Conservation (phyloP, 2,888 invertebrate genomes). For the Tetramorium bicarinatum region DNA sequence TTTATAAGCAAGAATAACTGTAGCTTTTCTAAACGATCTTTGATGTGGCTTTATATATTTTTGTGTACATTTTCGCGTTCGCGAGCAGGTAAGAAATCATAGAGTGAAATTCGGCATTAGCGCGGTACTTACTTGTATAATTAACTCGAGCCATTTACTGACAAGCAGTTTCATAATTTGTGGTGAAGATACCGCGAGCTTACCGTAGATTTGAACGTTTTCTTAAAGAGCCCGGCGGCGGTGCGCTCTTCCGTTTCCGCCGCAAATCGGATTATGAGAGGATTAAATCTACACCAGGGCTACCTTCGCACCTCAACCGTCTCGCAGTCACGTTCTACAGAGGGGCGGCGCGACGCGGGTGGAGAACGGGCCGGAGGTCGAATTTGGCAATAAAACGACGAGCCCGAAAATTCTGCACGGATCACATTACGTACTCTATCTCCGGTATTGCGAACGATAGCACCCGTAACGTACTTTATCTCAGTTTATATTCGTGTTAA, state of each 20-base stretch:
- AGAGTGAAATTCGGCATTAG: slow-evolving; percentile 18
- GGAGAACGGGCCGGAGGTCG: slow-evolving; percentile 36
- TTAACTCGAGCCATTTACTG: slow-evolving; percentile 57
- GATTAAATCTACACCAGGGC: slow-evolving; percentile 65
- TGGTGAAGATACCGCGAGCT: slow-evolving; percentile 44
- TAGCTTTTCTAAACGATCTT: neutral
- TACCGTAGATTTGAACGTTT: slow-evolving; percentile 60
- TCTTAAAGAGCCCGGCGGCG: slow-evolving; percentile 47
- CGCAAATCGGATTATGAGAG: slow-evolving; percentile 68
- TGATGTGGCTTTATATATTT: neutral
- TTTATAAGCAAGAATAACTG: neutral
- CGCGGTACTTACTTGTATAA: slow-evolving; percentile 39
- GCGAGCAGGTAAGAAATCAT: neutral
- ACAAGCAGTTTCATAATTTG: slow-evolving; percentile 59
- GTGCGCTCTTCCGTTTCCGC: slow-evolving; percentile 55
- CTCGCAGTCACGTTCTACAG: slow-evolving; percentile 31
- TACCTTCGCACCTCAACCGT: slow-evolving; percentile 49
- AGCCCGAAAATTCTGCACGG: slow-evolving; percentile 37
- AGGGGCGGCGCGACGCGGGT: too few species aligned
- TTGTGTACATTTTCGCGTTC: neutral
- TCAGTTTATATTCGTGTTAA: slow-evolving; percentile 54
- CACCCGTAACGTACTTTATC: slow-evolving; percentile 44
- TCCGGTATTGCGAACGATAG: slow-evolving; percentile 48
- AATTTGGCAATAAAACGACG: slow-evolving; percentile 62
- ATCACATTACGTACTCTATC: slow-evolving; percentile 48